Percentiles rank a stretch among this genome's conserved stretches.
Conservation (phyloP, 2,113 vertebrate species). For the Chamaea fasciata region DNA sequence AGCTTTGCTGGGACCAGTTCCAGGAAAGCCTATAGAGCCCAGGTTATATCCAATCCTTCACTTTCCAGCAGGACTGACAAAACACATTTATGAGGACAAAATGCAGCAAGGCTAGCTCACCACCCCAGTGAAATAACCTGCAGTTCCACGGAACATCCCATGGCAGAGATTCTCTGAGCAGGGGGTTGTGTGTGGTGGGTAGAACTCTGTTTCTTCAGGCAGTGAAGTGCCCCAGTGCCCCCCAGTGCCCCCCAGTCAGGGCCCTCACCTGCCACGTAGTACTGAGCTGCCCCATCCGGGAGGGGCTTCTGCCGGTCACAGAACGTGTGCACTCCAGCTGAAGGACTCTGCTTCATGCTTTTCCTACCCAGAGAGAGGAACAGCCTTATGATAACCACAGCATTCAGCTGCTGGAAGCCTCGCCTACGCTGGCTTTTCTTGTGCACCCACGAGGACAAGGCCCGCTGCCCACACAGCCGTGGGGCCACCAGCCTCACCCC, state of each 20-base stretch:
- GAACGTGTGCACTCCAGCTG: slow-evolving; percentile 91
- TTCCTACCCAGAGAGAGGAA: slow-evolving; percentile 75
- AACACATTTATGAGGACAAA: background rate
- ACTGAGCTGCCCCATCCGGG: slow-evolving; percentile 92
- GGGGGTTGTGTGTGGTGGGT: background rate
- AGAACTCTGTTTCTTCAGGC: background rate
- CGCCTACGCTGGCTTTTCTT: background rate
- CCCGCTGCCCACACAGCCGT: background rate
- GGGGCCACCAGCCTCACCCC: background rate
- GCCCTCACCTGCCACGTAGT: slow-evolving; percentile 92
- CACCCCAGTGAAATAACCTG: background rate
- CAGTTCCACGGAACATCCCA: background rate
- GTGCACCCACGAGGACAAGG: background rate
- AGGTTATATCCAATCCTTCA: background rate
- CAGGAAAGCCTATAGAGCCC: background rate
- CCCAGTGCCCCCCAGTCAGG: background rate
- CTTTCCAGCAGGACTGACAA: background rate
- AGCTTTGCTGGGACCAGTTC: background rate
- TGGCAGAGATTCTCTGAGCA: background rate
- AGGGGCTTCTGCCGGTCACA: slow-evolving; percentile 91
- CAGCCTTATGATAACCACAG: background rate
- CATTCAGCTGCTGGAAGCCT: background rate
- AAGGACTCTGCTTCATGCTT: slow-evolving; percentile 83
- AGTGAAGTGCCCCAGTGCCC: background rate
- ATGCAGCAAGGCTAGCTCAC: background rate